These are phyloP conservation scores for Patagioenas fasciata DNA, from an alignment of 2,113 vertebrate species.

Conservation along the genomic window DNA sequence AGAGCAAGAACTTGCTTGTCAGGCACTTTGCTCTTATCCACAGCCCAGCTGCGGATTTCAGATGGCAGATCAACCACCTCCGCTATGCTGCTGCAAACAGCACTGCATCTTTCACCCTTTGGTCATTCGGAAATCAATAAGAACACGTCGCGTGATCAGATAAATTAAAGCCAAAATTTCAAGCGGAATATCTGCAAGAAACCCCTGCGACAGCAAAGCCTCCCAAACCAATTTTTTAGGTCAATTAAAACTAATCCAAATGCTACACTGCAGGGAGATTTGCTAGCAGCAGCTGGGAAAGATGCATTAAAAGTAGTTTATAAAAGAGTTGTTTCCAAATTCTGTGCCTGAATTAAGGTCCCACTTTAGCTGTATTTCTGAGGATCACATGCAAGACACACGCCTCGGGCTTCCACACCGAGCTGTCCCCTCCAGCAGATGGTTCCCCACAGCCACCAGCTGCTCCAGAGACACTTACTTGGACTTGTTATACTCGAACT, in stretches of 20 bases:
- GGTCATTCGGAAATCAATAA: neutral
- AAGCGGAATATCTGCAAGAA: neutral
- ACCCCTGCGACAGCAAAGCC: neutral
- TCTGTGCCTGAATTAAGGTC: neutral
- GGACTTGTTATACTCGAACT: conserved; percentile 99
- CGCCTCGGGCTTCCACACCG: neutral
- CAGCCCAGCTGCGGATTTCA: neutral
- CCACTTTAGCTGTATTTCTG: neutral
- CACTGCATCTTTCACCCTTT: neutral
- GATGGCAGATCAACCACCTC: neutral
- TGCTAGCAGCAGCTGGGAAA: neutral
- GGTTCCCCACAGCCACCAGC: neutral
- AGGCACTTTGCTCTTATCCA: neutral
- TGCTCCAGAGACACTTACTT: conserved; percentile 84
- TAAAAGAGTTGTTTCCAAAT: neutral
- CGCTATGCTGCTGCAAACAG: neutral
- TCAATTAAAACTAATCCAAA: neutral
- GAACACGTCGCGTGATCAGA: neutral
- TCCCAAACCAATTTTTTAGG: neutral
- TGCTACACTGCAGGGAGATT: neutral
- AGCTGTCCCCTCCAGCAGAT: neutral
- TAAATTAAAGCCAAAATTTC: neutral
- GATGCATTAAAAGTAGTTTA: neutral
- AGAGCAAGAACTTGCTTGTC: neutral
- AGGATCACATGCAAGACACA: neutral